These are phyloP conservation scores for Musca vetustissima DNA, from an alignment of 1,140 invertebrate species.

Conservation along the genomic window DNA sequence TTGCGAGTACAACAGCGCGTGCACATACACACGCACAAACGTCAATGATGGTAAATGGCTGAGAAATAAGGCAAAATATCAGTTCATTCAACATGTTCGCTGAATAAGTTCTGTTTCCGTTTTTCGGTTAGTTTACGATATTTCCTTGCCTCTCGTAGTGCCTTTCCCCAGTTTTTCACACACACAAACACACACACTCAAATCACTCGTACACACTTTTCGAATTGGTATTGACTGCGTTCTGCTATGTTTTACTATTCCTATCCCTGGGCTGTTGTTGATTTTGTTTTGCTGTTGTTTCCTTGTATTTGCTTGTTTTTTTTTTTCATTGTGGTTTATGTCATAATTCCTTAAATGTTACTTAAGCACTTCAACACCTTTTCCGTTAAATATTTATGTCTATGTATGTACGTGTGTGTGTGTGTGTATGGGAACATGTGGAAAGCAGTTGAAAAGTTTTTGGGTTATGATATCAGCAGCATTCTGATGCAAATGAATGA, in stretches of 20 bases:
- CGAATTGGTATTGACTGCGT: not conserved
- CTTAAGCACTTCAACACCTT: slow-evolving; percentile 10
- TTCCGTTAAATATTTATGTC: not conserved
- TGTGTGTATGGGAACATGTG: too few relatives aligned
- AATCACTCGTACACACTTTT: not conserved
- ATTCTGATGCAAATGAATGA: too few relatives aligned
- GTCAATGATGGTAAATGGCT: too few relatives aligned
- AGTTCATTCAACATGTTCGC: too few relatives aligned
- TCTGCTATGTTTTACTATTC: too few relatives aligned
- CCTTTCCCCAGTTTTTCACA: not conserved
- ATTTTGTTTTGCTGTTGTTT: not conserved
- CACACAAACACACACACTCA: not conserved
- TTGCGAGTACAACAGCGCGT: too few relatives aligned
- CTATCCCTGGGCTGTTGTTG: not conserved
- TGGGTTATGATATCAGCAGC: too few relatives aligned
- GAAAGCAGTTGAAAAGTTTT: too few relatives aligned
- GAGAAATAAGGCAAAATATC: too few relatives aligned
- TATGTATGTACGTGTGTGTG: too few relatives aligned
- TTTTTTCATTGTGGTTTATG: not conserved
- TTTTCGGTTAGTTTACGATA: slow-evolving; percentile 10
- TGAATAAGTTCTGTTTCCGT: slow-evolving; percentile 7
- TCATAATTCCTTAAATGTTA: slow-evolving; percentile 14
- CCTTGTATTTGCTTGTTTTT: too few relatives aligned
- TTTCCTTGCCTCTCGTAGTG: not conserved
- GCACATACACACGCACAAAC: too few relatives aligned